Evolutionary conservation across 2,113 vertebrate genomes (phyloP), one percentile per base, ranked within the genome.

Genomic region (Heteronetta atricapilla): DNA sequence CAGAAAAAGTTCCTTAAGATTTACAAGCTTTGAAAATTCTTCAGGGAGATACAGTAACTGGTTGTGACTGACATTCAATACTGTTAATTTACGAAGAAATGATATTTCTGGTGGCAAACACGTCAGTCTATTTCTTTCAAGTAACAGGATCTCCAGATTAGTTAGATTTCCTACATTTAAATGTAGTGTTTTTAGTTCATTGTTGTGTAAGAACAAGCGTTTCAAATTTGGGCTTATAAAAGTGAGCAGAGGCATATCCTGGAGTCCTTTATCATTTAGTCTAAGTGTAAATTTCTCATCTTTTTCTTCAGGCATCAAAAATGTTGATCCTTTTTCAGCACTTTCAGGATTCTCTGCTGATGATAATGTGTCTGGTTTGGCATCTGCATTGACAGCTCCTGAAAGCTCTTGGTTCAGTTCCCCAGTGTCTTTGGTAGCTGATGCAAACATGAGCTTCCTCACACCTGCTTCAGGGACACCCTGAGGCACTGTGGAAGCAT

Each of bases 31-130:
- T 86, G 87, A 82, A 69, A 98, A 75, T 72, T 97, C 90, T 63
- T 91, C 70, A 17, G 79, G 95, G 33, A 97, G 83, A 62, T 38
- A 14, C 25, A 91, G 66, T 74, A 97, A 96, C 52, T 86, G 86
- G 55, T 97, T 97, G 63, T 95, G 76, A 83, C n/a, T 94, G 44
- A 97, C 70, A 66, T 97, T 96, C 91, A 97, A 79, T 67, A 90
- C 84, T 68, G 15, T 95, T 72, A 98, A 70, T 64, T 97, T 95
- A 64, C 46, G n/a, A 92, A 98, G 75, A 33, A 93, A 93, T 17
- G 85, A 53, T 89, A 98, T 96, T 91, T 97, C 95, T 88, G 66
- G 31, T 68, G 97, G 97, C 86, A 98, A 98, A 77, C 29, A 89
- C 85, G 42, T 88, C 82, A 97, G 90, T 13, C 21, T 88, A 13